Base-by-base conservation (phyloP, 2,113 vertebrate species). In the Herpetotheres cachinnans region DNA sequence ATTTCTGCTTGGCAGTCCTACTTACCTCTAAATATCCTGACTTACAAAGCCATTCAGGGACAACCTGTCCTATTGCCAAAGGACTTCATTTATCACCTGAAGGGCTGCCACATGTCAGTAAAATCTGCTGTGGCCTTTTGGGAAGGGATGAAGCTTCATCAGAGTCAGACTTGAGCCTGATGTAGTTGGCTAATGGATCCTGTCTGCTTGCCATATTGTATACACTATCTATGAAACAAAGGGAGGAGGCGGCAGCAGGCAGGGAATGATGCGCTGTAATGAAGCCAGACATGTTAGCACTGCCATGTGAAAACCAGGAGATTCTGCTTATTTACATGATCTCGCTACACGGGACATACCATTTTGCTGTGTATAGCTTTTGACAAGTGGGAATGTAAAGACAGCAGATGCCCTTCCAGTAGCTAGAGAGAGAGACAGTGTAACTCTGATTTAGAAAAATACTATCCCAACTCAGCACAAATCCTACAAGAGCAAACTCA, bases 51-150 rank as follows among this genome's bases (percentile, higher is more conserved):
- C 70, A 46, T 34, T 6, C 54, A 19, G 87, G 93, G 95, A 94
- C 93, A 93, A 81, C 58, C 46, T 82, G 92, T 80, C 78, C 66
- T 36, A 3, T 13, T n/a, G 82, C 96, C 96, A 92, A 62, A 87
- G 66, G 50, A 49, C 70, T 88, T 88, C 66, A 91, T 93, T 91
- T 94, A 86, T 90, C 92, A 94, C 92, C 95, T 72, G 38, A 93
- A 96, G 93, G 70, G 87, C 71, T 88, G 93, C 96, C 95, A 93
- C 90, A 82, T 62, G 96, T 54, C 96, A 94, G 82, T 92, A 77
- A 86, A 94, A 96, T 77, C 96, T 92, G 85, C 82, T 66, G 34
- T n/a, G 26, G 82, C 70, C 77, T 80, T 88, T 70, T 1, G 3
- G 74, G 54, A 91, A 79, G 49, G 81, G 52, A 67, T 25, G 65